Percentiles rank a stretch among this genome's conserved stretches.
These are phyloP conservation scores for Cecidostiba fungosa DNA, from an alignment of 2,888 invertebrate species.

Conservation along the genomic window DNA sequence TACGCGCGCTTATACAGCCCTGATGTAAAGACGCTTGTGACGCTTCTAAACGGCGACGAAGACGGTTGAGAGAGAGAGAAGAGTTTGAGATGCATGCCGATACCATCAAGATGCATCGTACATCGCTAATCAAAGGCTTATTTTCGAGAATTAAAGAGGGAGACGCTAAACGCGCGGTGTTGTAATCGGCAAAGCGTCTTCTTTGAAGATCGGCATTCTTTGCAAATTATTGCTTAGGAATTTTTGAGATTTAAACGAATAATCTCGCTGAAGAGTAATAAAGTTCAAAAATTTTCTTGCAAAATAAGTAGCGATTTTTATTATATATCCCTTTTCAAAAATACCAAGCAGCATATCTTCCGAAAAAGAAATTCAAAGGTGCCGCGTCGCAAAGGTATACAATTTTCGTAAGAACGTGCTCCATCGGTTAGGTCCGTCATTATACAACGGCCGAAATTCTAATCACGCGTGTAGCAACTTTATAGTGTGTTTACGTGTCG, in stretches of 20 bases:
- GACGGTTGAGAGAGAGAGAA: background rate
- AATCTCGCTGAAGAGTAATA: background rate
- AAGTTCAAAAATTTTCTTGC: too few relatives aligned
- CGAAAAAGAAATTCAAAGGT: background rate
- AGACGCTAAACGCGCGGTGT: background rate
- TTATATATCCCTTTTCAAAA: too few relatives aligned
- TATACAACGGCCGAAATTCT: conserved; percentile 23
- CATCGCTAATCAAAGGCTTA: conserved; percentile 45
- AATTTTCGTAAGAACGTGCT: background rate
- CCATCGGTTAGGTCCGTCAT: conserved; percentile 1
- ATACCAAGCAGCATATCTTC: background rate
- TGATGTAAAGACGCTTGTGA: conserved; percentile 4
- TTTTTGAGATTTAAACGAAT: background rate
- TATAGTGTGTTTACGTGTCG: conserved; percentile 31
- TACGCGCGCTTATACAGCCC: background rate
- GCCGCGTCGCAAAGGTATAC: background rate
- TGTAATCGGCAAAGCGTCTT: background rate
- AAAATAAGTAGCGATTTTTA: too few relatives aligned
- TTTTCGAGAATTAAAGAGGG: conserved; percentile 29
- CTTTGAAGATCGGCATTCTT: background rate
- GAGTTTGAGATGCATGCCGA: conserved; percentile 33
- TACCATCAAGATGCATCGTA: conserved; percentile 40
- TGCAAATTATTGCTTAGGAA: background rate
- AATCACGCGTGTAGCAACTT: conserved; percentile 30
- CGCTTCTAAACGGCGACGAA: conserved; percentile 17